Conservation (phyloP, 2,888 invertebrate genomes). For the Drosophila neotestacea region DNA sequence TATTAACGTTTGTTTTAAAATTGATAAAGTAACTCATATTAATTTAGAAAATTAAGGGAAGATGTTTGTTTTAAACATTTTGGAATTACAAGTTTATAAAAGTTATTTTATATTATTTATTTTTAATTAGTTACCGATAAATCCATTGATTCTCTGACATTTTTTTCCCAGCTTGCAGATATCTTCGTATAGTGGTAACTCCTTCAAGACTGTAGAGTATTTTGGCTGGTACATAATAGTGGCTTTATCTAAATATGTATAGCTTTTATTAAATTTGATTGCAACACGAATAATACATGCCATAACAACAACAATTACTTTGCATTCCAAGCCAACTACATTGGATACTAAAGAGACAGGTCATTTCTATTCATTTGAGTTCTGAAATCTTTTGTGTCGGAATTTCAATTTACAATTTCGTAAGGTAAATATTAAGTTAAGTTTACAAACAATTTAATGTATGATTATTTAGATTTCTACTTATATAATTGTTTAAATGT, state of each 20-base stretch:
- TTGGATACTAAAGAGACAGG: background rate
- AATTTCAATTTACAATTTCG: background rate
- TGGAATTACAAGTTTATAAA: too few relatives aligned
- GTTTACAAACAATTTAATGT: too few relatives aligned
- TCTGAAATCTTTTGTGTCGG: background rate
- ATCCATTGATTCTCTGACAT: too few relatives aligned
- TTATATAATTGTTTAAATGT: too few relatives aligned
- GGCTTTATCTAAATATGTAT: conserved; percentile 15
- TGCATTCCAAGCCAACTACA: conserved; percentile 4
- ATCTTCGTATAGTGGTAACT: background rate
- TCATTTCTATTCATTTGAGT: conserved; percentile 7
- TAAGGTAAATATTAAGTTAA: background rate
- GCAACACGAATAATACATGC: conserved; percentile 14
- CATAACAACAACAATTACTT: conserved; percentile 15
- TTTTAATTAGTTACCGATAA: background rate
- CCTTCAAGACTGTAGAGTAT: conserved; percentile 1
- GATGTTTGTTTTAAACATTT: too few relatives aligned
- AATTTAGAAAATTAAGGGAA: too few relatives aligned
- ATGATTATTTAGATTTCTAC: too few relatives aligned
- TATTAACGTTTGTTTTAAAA: too few relatives aligned
- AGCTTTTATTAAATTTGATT: conserved; percentile 25
- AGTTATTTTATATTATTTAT: too few relatives aligned
- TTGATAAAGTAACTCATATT: too few relatives aligned
- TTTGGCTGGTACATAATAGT: conserved; percentile 13
- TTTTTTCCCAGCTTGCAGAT: too few relatives aligned